Conservation (phyloP, 2,888 invertebrate genomes). For the Leucophora obtusa region DNA sequence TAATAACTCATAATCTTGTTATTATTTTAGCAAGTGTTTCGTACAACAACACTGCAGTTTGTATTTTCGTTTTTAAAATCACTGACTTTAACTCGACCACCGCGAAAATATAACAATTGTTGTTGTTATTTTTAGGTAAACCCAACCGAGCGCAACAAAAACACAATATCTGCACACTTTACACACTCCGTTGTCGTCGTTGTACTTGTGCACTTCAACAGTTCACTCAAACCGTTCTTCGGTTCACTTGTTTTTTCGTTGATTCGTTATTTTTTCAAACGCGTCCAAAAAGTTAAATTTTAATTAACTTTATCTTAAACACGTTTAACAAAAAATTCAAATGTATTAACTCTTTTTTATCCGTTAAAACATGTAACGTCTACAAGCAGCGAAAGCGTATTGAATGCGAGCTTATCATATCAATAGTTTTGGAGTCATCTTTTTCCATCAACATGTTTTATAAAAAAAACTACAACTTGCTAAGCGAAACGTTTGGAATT, state of each 20-base stretch:
- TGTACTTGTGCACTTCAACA: background rate
- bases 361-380: conserved; percentile 57
- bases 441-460: conserved; percentile 31
- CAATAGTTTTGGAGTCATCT: conserved; percentile 58
- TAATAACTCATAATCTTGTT: conserved; percentile 20
- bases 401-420: conserved; percentile 61
- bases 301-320: conserved; percentile 40
- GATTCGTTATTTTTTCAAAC: conserved; percentile 17
- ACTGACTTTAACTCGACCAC: conserved; percentile 30
- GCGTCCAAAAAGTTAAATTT: conserved; percentile 20
- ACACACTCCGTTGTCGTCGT: conserved; percentile 11
- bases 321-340: conserved; percentile 23
- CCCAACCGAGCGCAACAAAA: conserved; percentile 48
- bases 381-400: conserved; percentile 66
- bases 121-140: conserved; percentile 13
- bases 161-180: conserved; percentile 1
- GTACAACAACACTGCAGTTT: conserved; percentile 1
- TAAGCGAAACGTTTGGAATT: conserved; percentile 46
- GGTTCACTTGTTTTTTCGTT: conserved; percentile 43
- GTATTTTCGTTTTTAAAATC: conserved; percentile 56
- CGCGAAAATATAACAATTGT: conserved; percentile 21
- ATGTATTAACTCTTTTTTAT: conserved; percentile 32
- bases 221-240: conserved; percentile 28
- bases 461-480: conserved; percentile 8
- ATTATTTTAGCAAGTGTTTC: conserved; percentile 8